Evolutionary conservation across 2,888 invertebrate species (phyloP), one percentile per base, ranked within the genome.

Genomic region (Tholera decimalis): DNA sequence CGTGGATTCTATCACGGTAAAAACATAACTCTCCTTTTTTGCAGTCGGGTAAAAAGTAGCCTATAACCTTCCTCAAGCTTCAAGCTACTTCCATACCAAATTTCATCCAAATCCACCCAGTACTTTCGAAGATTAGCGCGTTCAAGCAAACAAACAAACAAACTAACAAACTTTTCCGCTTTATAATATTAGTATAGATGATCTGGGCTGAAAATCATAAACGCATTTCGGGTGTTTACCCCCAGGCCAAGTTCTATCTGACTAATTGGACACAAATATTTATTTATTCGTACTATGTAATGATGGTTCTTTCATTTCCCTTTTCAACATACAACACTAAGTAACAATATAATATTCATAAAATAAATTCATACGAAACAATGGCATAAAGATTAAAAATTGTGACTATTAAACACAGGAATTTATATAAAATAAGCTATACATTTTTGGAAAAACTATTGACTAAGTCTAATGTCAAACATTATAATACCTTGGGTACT

Each of bases 401-500:
- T 44, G 65, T 37, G 65, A 51, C 44, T 30, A 65, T 35, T 44
- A n/a, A 44, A 39, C 39, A 41, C 33, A 51, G 22, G 13, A 71
- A 50, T 59, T 41, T 43, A 22, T 11, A 47, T 26, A 33, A 39
- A 39, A 41, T 28, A 37, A 37, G 18, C 53, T 51, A 54, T 26
- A 9, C 18, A 28, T n/a, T 58, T 68, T 65, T 58, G 26, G 26
- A 8, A 26, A 9, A 69, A 7, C 59, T 46, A 41, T 28, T 68
- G 22, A 7, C 47, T 58, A 69, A 22, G 9, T 59, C 22, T 70
- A 37, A 49, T 71, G 37, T 71, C 61, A 50, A 50, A 66, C 49
- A 65, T 70, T 64, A 13, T 51, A 51, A 71, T 71, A 67, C 63
- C 51, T 72, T 62, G 28, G 72, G 49, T 50, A 66, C 37, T 66